These are phyloP conservation scores for Drosophila varians DNA, from an alignment of 1,140 invertebrate species.

Conservation along the genomic window DNA sequence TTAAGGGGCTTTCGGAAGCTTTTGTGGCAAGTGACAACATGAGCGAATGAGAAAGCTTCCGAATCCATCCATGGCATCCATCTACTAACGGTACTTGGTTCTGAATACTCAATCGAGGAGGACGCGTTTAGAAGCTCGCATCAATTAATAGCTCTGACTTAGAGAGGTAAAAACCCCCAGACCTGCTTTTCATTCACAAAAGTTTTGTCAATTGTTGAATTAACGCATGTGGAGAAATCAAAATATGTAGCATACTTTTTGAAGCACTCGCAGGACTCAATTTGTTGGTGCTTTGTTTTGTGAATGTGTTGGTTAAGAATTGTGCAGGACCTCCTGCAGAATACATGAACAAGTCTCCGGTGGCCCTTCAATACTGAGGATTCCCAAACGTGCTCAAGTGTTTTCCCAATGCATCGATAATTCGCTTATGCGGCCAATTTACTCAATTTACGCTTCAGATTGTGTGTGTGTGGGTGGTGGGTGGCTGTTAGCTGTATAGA, in stretches of 20 bases:
- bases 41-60: neutral
- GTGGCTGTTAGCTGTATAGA: neutral
- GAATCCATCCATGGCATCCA: neutral
- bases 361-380: slow-evolving; percentile 34
- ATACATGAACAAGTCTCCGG: slow-evolving; percentile 20
- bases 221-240: neutral
- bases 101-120: slow-evolving; percentile 49
- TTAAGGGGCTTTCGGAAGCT: slow-evolving; percentile 1
- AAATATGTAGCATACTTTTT: slow-evolving; percentile 44
- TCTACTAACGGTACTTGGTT: slow-evolving; percentile 30
- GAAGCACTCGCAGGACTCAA: neutral
- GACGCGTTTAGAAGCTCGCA: slow-evolving; percentile 33
- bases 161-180: slow-evolving; percentile 29
- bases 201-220: slow-evolving; percentile 4
- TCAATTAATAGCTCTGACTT: slow-evolving; percentile 14
- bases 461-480: slow-evolving; percentile 4
- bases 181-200: slow-evolving; percentile 8
- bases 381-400: slow-evolving; percentile 70
- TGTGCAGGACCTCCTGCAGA: slow-evolving; percentile 3
- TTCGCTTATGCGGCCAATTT: slow-evolving; percentile 72
- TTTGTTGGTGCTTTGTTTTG: neutral
- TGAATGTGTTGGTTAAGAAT: neutral
- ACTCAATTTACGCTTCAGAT: slow-evolving; percentile 46
- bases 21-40: slow-evolving; percentile 32
- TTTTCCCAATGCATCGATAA: slow-evolving; percentile 73